Percentiles rank a stretch among this genome's conserved stretches.
phyloP scores from a whole-genome alignment of 2,888 invertebrate species.

The Masnerella sp. region DNA sequence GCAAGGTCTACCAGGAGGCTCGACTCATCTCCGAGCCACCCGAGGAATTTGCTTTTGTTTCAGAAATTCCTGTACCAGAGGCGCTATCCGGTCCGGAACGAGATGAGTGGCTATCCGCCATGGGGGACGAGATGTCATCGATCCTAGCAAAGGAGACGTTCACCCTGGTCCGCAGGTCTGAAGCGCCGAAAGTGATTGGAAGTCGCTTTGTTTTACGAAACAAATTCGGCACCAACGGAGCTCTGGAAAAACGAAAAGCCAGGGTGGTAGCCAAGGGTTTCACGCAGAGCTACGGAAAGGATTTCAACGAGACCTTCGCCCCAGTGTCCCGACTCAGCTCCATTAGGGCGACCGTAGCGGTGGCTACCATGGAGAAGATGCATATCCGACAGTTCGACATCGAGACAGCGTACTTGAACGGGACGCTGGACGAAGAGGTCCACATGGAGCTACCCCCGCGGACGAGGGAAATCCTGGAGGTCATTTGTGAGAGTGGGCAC shows the following conservation, averaged over 20 bases:
- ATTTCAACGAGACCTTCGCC: not conserved
- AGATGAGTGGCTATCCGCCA: not conserved
- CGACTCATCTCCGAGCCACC: not conserved
- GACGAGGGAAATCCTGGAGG: not conserved
- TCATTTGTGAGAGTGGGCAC: not conserved
- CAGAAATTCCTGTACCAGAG: not conserved
- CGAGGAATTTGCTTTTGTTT: not conserved
- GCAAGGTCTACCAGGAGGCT: not conserved
- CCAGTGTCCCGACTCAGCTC: not conserved
- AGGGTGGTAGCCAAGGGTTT: constrained; percentile 1
- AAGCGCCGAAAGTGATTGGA: not conserved
- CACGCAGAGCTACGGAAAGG: not conserved
- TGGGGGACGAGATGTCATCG: not conserved
- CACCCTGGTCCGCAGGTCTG: not conserved
- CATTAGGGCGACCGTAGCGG: not conserved
- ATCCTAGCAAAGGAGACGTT: not conserved
- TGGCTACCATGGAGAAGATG: not conserved
- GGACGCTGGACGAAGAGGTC: not conserved
- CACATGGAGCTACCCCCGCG: not conserved
- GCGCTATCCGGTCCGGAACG: not conserved
- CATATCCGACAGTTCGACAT: not conserved
- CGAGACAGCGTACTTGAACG: not conserved
- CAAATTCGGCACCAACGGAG: constrained; percentile 9
- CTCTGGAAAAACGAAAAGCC: constrained; percentile 9
- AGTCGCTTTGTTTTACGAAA: not conserved